These are phyloP conservation scores for Leptinotarsa lineolata DNA, from an alignment of 1,140 invertebrate species.

Conservation along the genomic window DNA sequence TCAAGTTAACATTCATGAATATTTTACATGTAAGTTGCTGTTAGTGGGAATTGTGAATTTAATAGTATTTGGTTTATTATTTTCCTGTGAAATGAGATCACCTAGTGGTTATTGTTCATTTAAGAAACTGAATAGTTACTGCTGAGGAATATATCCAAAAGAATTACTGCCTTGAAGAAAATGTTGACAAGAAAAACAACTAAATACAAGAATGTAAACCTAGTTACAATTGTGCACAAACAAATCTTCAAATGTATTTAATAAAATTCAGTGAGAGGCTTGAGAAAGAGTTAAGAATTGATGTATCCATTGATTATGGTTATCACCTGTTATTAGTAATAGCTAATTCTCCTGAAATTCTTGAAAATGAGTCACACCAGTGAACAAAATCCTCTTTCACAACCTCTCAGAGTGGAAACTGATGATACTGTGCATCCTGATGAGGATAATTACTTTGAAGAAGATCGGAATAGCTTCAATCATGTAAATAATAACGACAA, in stretches of 20 bases:
- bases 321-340: not conserved
- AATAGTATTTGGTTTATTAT: not conserved
- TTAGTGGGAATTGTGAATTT: too few species aligned
- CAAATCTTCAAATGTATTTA: not conserved
- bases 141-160: not conserved
- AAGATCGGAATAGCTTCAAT: conserved; percentile 50
- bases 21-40: not conserved
- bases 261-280: not conserved
- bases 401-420: conserved; percentile 54
- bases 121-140: not conserved
- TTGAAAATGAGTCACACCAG: conserved; percentile 54
- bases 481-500: conserved; percentile 48
- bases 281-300: not conserved
- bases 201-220: not conserved
- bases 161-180: not conserved
- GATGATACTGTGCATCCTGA: conserved; percentile 46
- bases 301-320: too few species aligned
- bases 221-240: not conserved
- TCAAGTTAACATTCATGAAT: not conserved
- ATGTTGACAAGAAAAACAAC: not conserved
- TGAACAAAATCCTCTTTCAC: conserved; percentile 52
- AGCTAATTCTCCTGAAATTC: not conserved
- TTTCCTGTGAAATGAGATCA: not conserved
- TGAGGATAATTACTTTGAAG: conserved; percentile 47
- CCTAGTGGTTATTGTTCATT: not conserved